Percentiles rank a stretch among this genome's conserved stretches.
phyloP scores from a whole-genome alignment of 2,888 invertebrate genomes.

The Drosophila rellima region DNA sequence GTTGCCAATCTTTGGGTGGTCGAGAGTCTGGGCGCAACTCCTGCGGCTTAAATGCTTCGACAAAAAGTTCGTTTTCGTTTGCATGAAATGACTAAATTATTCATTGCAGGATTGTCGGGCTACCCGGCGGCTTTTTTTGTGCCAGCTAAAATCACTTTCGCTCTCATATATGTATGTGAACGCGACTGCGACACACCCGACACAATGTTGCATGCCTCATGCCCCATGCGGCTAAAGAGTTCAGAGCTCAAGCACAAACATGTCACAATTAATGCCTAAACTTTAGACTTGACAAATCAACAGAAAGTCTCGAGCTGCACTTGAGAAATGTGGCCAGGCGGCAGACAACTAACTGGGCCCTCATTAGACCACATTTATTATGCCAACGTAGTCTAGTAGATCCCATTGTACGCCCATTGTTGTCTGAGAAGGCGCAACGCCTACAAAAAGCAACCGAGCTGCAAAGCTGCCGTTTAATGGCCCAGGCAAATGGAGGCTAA shows the following conservation, averaged over 20 bases:
- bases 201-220: constrained; percentile 11
- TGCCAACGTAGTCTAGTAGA: constrained; percentile 35
- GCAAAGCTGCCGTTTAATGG: constrained; percentile 59
- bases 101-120: constrained; percentile 75
- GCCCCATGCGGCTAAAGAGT: constrained; percentile 24
- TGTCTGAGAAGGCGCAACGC: constrained; percentile 61
- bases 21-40: constrained; percentile 57
- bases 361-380: constrained; percentile 51
- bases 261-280: constrained; percentile 68
- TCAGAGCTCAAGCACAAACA: constrained; percentile 66
- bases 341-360: constrained; percentile 21
- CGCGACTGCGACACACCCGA: constrained; percentile 41
- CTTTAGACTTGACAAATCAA: constrained; percentile 62
- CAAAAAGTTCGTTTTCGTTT: constrained; percentile 65
- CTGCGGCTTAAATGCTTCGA: constrained; percentile 76
- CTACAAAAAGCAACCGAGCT: constrained; percentile 41
- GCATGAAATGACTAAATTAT: constrained; percentile 78
- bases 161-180: constrained; percentile 43
- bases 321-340: constrained; percentile 40
- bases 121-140: constrained; percentile 33
- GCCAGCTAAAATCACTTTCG: constrained; percentile 70
- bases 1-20: constrained; percentile 64
- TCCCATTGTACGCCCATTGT: constrained; percentile 43
- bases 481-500: constrained; percentile 47
- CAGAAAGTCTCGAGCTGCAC: constrained; percentile 20